These are phyloP conservation scores for Gymnoscelis rufifasciata DNA, from an alignment of 2,888 invertebrate genomes.

Conservation along the genomic window DNA sequence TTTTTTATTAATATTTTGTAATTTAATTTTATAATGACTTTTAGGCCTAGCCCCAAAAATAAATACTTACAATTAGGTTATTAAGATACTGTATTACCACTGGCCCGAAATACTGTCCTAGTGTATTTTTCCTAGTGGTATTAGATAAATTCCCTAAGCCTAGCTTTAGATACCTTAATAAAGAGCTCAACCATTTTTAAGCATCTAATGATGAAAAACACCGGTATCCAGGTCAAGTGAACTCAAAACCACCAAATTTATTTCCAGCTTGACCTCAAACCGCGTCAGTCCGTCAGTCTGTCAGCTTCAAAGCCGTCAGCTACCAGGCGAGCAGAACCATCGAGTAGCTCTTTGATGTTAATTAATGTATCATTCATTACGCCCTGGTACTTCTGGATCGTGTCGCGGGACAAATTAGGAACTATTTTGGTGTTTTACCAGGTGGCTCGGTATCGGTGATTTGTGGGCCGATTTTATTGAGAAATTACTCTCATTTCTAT, in stretches of 20 bases:
- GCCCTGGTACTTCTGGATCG: conserved; percentile 52
- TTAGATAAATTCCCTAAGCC: background rate
- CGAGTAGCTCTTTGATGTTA: conserved; percentile 61
- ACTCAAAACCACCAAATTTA: conserved; percentile 1
- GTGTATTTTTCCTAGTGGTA: background rate
- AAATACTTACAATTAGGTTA: too few species aligned
- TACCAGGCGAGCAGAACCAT: conserved; percentile 51
- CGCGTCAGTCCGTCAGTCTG: conserved; percentile 18
- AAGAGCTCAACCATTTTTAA: background rate
- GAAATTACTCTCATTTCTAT: background rate
- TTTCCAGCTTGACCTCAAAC: conserved; percentile 14
- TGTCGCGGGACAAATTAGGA: conserved; percentile 34
- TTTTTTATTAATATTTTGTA: too few species aligned
- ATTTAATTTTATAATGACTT: too few species aligned
- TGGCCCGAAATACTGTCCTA: too few species aligned
- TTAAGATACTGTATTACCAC: too few species aligned
- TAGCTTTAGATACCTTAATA: background rate
- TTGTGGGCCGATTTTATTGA: background rate
- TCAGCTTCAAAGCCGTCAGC: conserved; percentile 41
- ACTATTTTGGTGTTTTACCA: conserved; percentile 18
- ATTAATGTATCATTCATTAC: conserved; percentile 59
- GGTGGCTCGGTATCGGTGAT: background rate
- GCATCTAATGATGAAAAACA: background rate
- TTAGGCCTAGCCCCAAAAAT: too few species aligned
- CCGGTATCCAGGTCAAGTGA: background rate